phyloP scores from a whole-genome alignment of 2,113 vertebrate species.

The Alexandromys fortis region DNA sequence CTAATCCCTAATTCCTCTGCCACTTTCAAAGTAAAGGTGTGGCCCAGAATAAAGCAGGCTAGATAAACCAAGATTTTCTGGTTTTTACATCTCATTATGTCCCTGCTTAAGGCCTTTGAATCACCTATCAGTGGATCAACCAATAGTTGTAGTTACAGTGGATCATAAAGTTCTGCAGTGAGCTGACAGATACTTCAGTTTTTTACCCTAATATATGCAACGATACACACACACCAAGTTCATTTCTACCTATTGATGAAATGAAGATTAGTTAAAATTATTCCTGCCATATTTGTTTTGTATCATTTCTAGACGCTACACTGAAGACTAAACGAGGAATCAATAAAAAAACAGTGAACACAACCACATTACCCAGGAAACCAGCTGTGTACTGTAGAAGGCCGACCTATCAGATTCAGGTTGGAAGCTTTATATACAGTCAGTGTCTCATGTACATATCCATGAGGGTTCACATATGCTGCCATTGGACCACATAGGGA shows the following conservation, averaged over 20 bases:
- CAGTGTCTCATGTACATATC: constrained; percentile 97
- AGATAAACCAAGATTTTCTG: background rate
- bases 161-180: background rate
- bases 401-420: constrained; percentile 92
- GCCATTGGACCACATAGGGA: constrained; percentile 98
- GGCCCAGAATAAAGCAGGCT: background rate
- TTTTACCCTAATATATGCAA: background rate
- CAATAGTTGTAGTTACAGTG: background rate
- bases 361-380: constrained; percentile 94
- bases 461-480: constrained; percentile 97
- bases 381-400: constrained; percentile 98
- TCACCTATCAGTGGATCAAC: background rate
- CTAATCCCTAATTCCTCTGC: background rate
- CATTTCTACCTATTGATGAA: background rate
- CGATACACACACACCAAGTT: background rate
- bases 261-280: background rate
- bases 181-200: background rate
- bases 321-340: background rate
- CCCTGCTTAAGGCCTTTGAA: background rate
- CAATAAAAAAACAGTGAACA: background rate
- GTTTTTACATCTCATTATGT: background rate
- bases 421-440: constrained; percentile 97
- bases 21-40: background rate
- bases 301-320: background rate
- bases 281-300: background rate